Evolutionary conservation across 2,797 vertebrate species (phyloP).

Genomic region (Coendou prehensilis): DNA sequence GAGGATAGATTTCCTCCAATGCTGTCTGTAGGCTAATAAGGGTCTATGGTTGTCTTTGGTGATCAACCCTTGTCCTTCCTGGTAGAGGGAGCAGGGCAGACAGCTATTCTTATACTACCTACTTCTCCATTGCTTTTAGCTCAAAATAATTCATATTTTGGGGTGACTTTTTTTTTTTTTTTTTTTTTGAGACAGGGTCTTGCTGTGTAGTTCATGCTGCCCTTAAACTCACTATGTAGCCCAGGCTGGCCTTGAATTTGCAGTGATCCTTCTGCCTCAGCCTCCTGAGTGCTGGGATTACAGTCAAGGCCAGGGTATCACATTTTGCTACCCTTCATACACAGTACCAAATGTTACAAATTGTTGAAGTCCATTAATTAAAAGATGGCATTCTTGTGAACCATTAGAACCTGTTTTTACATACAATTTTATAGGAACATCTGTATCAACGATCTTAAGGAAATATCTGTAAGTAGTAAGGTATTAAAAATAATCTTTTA

Average conservation of each 20-base stretch:
- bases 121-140: not conserved
- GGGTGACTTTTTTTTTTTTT: not conserved
- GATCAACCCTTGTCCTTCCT: not conserved
- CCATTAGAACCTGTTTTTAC: conserved; percentile 32
- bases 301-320: not conserved
- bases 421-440: conserved; percentile 27
- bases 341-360: not conserved
- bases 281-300: not conserved
- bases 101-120: not conserved
- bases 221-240: not conserved
- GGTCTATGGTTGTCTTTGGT: not conserved
- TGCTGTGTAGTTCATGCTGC: not conserved
- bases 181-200: not conserved
- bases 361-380: not conserved
- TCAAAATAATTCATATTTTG: not conserved
- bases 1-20: not conserved
- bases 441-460: not conserved
- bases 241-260: not conserved
- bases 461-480: conserved; percentile 22
- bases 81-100: not conserved
- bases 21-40: not conserved
- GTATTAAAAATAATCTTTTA: conserved; percentile 41
- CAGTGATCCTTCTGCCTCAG: not conserved
- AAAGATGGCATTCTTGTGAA: not conserved
- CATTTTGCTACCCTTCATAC: not conserved